Conservation (phyloP, 2,888 invertebrate genomes). For the Augochlorella aurata region DNA sequence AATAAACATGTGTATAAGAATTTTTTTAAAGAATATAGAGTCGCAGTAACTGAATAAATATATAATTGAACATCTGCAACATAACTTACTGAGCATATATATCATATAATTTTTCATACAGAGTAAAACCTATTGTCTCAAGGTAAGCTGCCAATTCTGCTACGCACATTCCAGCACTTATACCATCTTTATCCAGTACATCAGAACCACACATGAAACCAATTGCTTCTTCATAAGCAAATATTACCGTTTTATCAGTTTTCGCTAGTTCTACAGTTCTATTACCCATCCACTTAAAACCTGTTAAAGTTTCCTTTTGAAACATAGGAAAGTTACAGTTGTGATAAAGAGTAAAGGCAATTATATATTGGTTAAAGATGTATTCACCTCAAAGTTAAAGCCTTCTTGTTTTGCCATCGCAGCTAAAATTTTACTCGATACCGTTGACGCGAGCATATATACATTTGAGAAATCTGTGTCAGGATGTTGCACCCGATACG, state of each 20-base stretch:
- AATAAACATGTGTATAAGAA: constrained; percentile 14
- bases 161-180: constrained; percentile 92
- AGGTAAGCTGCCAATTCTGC: constrained; percentile 90
- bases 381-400: constrained; percentile 85
- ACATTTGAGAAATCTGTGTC: constrained; percentile 84
- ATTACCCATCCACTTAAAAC: constrained; percentile 99
- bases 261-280: constrained; percentile 88
- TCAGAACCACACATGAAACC: constrained; percentile 96
- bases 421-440: constrained; percentile 96
- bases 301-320: constrained; percentile 94
- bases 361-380: not conserved
- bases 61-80: constrained; percentile 5
- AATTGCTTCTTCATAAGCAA: constrained; percentile 99
- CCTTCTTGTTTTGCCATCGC: constrained; percentile 92
- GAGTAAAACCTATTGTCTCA: constrained; percentile 84
- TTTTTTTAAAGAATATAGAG: not conserved
- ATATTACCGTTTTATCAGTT: constrained; percentile 90
- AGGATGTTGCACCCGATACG: constrained; percentile 83
- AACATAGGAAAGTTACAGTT: constrained; percentile 13
- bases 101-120: constrained; percentile 86
- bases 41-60: not conserved
- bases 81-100: constrained; percentile 88
- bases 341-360: constrained; percentile 5
- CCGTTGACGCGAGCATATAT: constrained; percentile 95
- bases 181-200: constrained; percentile 98